These are phyloP conservation scores for Sebastes hubbsi DNA, from an alignment of 2,797 vertebrate species.

Conservation along the genomic window DNA sequence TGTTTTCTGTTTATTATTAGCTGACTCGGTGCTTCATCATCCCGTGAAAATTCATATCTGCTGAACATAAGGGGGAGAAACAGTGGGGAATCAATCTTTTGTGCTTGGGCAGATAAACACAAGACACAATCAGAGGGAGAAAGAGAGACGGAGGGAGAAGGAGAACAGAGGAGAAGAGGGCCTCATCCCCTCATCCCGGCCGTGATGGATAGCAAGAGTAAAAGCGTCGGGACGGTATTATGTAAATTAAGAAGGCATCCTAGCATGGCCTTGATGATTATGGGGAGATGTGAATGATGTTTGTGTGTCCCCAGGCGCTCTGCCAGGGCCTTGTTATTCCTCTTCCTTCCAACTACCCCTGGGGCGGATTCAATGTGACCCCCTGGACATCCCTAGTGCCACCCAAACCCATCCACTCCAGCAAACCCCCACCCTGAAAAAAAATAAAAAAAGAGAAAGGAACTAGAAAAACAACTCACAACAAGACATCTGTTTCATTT, in stretches of 20 bases:
- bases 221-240: slow-evolving; percentile 92
- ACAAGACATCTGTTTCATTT: slow-evolving; percentile 86
- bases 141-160: slow-evolving; percentile 37
- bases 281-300: slow-evolving; percentile 88
- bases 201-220: slow-evolving; percentile 92
- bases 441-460: not conserved
- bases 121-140: slow-evolving; percentile 80
- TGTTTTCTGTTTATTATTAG: slow-evolving; percentile 86
- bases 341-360: slow-evolving; percentile 90
- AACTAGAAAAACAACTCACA: slow-evolving; percentile 31
- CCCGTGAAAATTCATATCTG: slow-evolving; percentile 86
- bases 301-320: slow-evolving; percentile 85
- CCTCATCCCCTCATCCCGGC: slow-evolving; percentile 69
- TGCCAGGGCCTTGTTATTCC: slow-evolving; percentile 88
- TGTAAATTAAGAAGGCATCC: slow-evolving; percentile 94
- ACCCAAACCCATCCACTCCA: slow-evolving; percentile 22
- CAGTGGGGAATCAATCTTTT: slow-evolving; percentile 89
- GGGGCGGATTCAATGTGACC: slow-evolving; percentile 91
- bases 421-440: not conserved
- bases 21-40: slow-evolving; percentile 82
- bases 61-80: slow-evolving; percentile 87
- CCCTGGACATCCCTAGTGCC: slow-evolving; percentile 74
- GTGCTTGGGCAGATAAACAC: slow-evolving; percentile 87
- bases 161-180: slow-evolving; percentile 66
- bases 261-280: slow-evolving; percentile 94